Conservation (phyloP, 2,888 invertebrate species). For the Bugulina stolonifera region DNA sequence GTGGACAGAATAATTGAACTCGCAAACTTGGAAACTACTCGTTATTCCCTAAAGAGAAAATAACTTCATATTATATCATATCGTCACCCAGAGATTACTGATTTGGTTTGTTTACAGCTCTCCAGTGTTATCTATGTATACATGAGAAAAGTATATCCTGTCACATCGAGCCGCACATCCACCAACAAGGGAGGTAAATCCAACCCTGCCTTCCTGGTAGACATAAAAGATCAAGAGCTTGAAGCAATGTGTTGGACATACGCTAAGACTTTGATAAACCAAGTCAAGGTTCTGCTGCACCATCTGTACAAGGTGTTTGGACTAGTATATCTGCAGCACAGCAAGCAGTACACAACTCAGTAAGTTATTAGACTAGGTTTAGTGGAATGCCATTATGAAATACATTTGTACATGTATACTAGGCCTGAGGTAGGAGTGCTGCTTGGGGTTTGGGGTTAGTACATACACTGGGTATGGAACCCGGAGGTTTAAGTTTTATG, state of each 20-base stretch:
- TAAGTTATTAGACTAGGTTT: too few relatives aligned
- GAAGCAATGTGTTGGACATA: constrained; percentile 4
- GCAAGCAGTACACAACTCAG: constrained; percentile 13
- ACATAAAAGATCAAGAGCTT: constrained; percentile 9
- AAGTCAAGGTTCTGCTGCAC: constrained; percentile 6
- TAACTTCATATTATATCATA: too few relatives aligned
- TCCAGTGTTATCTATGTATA: background rate
- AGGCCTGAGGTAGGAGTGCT: too few relatives aligned
- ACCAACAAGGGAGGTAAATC: background rate
- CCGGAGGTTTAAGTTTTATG: too few relatives aligned
- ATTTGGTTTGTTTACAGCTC: background rate
- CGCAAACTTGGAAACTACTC: too few relatives aligned
- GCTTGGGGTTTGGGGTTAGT: too few relatives aligned
- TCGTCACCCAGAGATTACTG: too few relatives aligned
- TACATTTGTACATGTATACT: too few relatives aligned
- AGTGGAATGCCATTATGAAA: too few relatives aligned
- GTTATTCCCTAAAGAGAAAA: too few relatives aligned
- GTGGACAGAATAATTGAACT: too few relatives aligned
- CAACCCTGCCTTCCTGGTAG: background rate
- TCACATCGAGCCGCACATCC: background rate
- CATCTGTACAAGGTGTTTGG: constrained; percentile 18
- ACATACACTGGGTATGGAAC: too few relatives aligned
- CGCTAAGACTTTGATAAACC: background rate
- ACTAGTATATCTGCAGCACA: background rate
- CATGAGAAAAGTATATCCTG: background rate